These are phyloP conservation scores for Plutomurus gul DNA, from an alignment of 1,140 invertebrate genomes.

Conservation along the genomic window DNA sequence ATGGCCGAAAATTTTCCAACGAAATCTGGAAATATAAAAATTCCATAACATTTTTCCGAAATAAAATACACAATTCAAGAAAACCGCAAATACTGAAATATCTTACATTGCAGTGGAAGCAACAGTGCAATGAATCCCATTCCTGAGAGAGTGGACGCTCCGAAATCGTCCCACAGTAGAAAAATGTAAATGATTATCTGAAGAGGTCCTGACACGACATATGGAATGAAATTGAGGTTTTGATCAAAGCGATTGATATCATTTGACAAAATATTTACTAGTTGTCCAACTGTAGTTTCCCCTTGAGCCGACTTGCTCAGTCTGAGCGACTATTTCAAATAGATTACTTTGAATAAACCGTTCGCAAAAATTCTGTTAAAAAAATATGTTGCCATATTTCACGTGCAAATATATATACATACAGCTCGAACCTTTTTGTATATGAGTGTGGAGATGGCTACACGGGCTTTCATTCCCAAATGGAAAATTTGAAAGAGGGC, in stretches of 20 bases:
- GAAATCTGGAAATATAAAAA: conserved; percentile 63
- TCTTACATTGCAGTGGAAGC: conserved; percentile 60
- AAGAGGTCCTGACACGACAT: conserved; percentile 59
- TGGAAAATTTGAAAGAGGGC: conserved; percentile 57
- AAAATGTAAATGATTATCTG: conserved; percentile 59
- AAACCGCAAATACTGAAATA: conserved; percentile 51
- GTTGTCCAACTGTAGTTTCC: conserved; percentile 63
- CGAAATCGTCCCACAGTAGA: conserved; percentile 60
- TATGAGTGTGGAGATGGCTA: conserved; percentile 76
- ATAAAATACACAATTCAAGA: not conserved
- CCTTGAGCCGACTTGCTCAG: conserved; percentile 57
- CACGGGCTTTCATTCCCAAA: conserved; percentile 76
- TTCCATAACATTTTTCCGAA: not conserved
- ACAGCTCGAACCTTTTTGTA: conserved; percentile 72
- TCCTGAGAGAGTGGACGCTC: conserved; percentile 58
- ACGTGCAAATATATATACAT: no score
- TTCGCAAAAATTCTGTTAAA: no score
- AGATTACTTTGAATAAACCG: not conserved
- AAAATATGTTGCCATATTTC: no score
- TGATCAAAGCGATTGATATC: conserved; percentile 63
- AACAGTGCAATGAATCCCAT: conserved; percentile 59
- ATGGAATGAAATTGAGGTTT: conserved; percentile 60
- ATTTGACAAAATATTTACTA: conserved; percentile 63
- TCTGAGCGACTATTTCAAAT: conserved; percentile 36
- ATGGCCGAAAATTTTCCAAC: conserved; percentile 72